A percentile compares a stretch with the other conserved stretches of the same genome.
phyloP scores from a whole-genome alignment of 2,888 invertebrate species.

The Sarcophaga subvicina region DNA sequence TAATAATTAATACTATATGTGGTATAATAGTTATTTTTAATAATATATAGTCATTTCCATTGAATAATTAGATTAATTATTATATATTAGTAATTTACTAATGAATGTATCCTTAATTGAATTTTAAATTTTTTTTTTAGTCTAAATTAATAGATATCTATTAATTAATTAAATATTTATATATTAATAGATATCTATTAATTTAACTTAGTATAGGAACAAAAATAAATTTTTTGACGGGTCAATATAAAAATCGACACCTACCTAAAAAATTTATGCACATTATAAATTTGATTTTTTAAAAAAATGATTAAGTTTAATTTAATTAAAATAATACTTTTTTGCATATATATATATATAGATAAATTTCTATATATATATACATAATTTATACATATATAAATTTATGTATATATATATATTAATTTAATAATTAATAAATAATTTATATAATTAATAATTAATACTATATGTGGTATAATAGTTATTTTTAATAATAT shows the following conservation, averaged over 20 bases:
- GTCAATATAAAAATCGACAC: too few relatives aligned
- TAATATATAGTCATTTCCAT: slow-evolving; percentile 63
- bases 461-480: slow-evolving; percentile 69
- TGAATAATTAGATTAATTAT: background rate
- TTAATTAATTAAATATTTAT: slow-evolving; percentile 63
- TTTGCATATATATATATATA: slow-evolving; percentile 59
- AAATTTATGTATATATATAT: slow-evolving; percentile 42
- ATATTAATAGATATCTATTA: slow-evolving; percentile 56
- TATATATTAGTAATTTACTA: too few relatives aligned
- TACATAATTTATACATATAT: slow-evolving; percentile 60
- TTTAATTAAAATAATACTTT: too few relatives aligned
- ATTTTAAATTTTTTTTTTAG: too few relatives aligned
- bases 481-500: slow-evolving; percentile 73
- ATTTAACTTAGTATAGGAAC: slow-evolving; percentile 44
- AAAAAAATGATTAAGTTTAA: too few relatives aligned
- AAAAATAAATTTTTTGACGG: too few relatives aligned
- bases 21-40: slow-evolving; percentile 73
- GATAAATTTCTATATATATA: slow-evolving; percentile 70
- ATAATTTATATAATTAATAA: slow-evolving; percentile 39
- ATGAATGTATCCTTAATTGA: too few relatives aligned
- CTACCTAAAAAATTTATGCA: too few relatives aligned
- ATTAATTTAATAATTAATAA: slow-evolving; percentile 44
- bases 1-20: slow-evolving; percentile 62
- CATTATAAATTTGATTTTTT: too few relatives aligned
- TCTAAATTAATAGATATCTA: slow-evolving; percentile 45